A percentile compares a stretch with the other conserved stretches of the same genome.
Conservation (phyloP, 2,797 vertebrate species). For the Danio albolineatus region DNA sequence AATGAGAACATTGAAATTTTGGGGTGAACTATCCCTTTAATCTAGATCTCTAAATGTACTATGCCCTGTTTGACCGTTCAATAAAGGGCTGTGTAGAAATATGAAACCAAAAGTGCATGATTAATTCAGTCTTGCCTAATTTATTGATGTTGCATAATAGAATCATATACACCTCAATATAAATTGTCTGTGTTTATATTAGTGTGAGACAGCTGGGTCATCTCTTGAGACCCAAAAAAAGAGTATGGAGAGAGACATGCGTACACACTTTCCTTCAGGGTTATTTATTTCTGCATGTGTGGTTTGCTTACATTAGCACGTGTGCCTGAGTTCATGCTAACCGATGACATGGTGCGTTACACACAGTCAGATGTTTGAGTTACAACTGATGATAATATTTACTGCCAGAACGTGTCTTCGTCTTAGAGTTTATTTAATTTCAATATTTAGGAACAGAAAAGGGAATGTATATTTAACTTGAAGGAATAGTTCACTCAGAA, state of each 20-base stretch:
- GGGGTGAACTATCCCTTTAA: neutral
- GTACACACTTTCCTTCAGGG: conserved; percentile 21
- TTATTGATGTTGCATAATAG: conserved; percentile 30
- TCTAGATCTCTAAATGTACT: neutral
- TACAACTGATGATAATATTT: no score
- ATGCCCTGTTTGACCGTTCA: neutral
- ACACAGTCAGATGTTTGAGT: neutral
- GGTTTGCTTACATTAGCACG: conserved; percentile 27
- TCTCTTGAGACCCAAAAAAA: conserved; percentile 18
- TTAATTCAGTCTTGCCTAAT: conserved; percentile 12
- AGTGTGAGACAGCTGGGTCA: conserved; percentile 32
- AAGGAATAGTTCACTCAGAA: no score
- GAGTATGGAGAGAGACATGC: neutral
- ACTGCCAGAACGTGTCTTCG: no score
- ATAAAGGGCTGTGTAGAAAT: neutral
- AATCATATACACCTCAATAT: conserved; percentile 8
- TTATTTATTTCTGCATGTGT: conserved; percentile 53
- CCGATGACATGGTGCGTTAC: conserved; percentile 4
- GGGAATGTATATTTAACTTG: no score
- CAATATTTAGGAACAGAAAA: no score
- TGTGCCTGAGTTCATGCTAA: conserved; percentile 28
- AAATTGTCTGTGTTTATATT: conserved; percentile 22
- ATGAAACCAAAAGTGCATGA: conserved; percentile 1
- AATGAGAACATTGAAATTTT: no score
- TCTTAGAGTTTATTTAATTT: no score